Evolutionary conservation across 2,113 vertebrate genomes (phyloP).

Genomic region (Neolamprologus sp.): DNA sequence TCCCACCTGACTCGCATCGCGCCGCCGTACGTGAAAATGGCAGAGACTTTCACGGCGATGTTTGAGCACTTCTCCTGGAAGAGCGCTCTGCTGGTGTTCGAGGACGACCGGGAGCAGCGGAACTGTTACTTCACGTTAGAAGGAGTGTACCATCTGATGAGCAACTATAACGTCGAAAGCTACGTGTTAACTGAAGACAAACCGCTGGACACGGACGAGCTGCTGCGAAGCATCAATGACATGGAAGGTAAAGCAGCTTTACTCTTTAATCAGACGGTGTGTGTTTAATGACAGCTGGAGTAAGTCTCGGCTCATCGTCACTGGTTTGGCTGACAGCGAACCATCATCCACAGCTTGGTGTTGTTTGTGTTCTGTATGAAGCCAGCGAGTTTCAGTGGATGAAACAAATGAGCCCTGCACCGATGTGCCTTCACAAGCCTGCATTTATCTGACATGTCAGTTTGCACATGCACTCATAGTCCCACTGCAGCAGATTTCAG

Average conservation of each 20-base stretch:
- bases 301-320: background rate
- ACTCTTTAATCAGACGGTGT: background rate
- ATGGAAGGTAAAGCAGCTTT: conserved; percentile 63
- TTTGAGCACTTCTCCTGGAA: conserved; percentile 86
- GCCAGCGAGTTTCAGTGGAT: background rate
- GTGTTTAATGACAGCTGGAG: background rate
- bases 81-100: conserved; percentile 81
- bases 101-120: conserved; percentile 85
- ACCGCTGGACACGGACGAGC: conserved; percentile 75
- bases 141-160: conserved; percentile 82
- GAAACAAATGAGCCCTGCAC: background rate
- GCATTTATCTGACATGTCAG: background rate
- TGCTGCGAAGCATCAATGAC: conserved; percentile 74
- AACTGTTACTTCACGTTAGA: conserved; percentile 92
- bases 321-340: background rate
- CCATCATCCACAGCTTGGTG: background rate
- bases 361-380: background rate
- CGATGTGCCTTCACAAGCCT: background rate
- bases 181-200: conserved; percentile 48
- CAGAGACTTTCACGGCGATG: conserved; percentile 86
- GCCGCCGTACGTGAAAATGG: conserved; percentile 92
- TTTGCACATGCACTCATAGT: background rate
- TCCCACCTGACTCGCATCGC: conserved; percentile 89
- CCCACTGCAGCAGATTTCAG: background rate
- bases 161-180: conserved; percentile 59